A percentile compares a stretch with the other conserved stretches of the same genome.
These are phyloP conservation scores for Caenorhabditis zanzibari DNA, from an alignment of 2,888 invertebrate genomes.

Conservation along the genomic window DNA sequence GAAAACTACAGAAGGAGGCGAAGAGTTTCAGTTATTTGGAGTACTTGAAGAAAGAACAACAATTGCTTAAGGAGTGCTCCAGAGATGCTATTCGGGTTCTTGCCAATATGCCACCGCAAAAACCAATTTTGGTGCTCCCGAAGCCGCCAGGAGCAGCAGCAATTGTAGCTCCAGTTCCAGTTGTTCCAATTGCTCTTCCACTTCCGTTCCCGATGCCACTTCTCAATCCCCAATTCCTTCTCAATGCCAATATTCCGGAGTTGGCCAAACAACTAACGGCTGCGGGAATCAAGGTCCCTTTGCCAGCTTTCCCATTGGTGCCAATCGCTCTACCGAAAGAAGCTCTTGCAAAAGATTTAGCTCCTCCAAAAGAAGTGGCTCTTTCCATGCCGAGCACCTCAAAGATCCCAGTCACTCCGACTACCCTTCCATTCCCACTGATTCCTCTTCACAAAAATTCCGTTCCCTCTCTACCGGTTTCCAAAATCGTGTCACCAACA, in stretches of 20 bases:
- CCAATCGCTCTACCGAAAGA: too few relatives aligned
- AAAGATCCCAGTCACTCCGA: not conserved
- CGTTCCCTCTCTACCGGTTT: not conserved
- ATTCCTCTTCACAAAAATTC: not conserved
- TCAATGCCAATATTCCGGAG: not conserved
- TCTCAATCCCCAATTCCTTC: not conserved
- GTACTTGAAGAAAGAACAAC: conserved; percentile 11
- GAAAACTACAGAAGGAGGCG: not conserved
- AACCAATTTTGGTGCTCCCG: not conserved
- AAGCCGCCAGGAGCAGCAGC: not conserved
- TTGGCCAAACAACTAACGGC: conserved; percentile 12
- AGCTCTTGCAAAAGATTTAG: too few relatives aligned
- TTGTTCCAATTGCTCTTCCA: too few relatives aligned
- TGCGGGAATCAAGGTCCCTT: conserved; percentile 22
- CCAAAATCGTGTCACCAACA: not conserved
- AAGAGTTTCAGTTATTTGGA: not conserved
- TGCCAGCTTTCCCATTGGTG: too few relatives aligned
- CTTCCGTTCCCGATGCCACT: not conserved
- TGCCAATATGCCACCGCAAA: conserved; percentile 15
- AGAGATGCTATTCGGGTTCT: conserved; percentile 17
- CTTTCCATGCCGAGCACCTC: too few relatives aligned
- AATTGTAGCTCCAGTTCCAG: too few relatives aligned
- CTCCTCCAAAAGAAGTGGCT: too few relatives aligned
- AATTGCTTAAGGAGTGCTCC: conserved; percentile 1
- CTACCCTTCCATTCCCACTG: not conserved